These are phyloP conservation scores for Hiodon alosoides DNA, from an alignment of 2,113 vertebrate genomes.

Conservation along the genomic window DNA sequence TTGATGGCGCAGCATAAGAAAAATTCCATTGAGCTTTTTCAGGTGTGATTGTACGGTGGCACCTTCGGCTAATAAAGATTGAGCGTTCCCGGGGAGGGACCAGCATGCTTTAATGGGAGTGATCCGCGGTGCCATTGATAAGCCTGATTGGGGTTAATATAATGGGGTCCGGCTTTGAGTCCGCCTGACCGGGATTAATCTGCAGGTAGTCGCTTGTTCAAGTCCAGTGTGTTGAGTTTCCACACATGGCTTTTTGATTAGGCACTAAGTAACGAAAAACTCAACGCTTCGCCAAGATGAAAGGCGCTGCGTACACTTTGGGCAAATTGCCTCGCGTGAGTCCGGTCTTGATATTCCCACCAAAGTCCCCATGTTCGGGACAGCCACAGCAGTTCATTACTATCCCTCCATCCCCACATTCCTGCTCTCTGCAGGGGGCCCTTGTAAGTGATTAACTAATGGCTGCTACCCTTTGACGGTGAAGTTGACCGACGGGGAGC, in stretches of 20 bases:
- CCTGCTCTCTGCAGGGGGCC: conserved; percentile 66
- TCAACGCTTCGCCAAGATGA: conserved; percentile 49
- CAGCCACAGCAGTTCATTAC: conserved; percentile 58
- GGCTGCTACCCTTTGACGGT: conserved; percentile 75
- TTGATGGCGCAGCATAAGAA: conserved; percentile 23
- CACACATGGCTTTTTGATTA: conserved; percentile 38
- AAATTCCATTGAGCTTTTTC: conserved; percentile 27
- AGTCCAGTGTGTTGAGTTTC: conserved; percentile 35
- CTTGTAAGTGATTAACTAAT: conserved; percentile 86
- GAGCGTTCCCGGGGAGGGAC: conserved; percentile 15
- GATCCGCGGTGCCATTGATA: conserved; percentile 41
- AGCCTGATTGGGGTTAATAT: conserved; percentile 53
- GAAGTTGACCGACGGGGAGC: conserved; percentile 55
- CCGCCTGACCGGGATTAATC: conserved; percentile 53
- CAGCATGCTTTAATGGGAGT: conserved; percentile 19
- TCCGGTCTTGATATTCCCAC: conserved; percentile 27
- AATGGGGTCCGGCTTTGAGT: conserved; percentile 50
- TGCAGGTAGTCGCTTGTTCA: conserved; percentile 34
- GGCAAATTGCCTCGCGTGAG: neutral
- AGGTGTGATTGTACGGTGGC: conserved; percentile 21
- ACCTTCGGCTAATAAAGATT: conserved; percentile 31
- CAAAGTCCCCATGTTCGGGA: conserved; percentile 19
- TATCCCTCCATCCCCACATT: conserved; percentile 62
- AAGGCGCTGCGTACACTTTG: conserved; percentile 36
- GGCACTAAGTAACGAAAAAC: conserved; percentile 41